Conservation (phyloP, 2,113 vertebrate species). For the Calonectris borealis region DNA sequence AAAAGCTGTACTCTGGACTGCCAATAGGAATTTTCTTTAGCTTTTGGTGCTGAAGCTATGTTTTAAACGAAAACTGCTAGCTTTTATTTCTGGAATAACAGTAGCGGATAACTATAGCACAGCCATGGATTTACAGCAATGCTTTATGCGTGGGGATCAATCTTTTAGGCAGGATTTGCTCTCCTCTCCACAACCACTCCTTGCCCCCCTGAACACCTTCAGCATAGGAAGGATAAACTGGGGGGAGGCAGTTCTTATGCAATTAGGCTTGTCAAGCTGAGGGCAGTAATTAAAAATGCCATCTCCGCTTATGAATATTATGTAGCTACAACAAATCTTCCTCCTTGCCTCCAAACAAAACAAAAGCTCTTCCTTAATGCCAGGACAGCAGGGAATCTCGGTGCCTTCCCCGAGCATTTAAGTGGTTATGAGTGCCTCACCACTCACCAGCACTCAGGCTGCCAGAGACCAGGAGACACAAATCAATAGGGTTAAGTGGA, state of each 20-base stretch:
- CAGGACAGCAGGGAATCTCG: neutral
- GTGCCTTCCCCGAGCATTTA: neutral
- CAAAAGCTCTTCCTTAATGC: neutral
- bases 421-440: neutral
- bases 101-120: neutral
- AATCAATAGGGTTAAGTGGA: neutral
- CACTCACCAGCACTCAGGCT: neutral
- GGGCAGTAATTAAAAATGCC: neutral
- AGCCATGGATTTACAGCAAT: neutral
- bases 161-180: neutral
- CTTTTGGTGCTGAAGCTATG: neutral
- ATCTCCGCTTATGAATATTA: neutral
- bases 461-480: neutral
- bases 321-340: neutral
- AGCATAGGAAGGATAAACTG: neutral
- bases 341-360: neutral
- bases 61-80: constrained; percentile 11
- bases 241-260: neutral
- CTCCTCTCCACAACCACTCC: neutral
- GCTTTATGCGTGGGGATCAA: neutral
- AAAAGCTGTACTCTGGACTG: neutral
- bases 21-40: constrained; percentile 16
- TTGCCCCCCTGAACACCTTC: neutral
- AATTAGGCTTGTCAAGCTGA: neutral
- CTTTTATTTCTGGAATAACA: constrained; percentile 18